Conservation (phyloP, 2,797 vertebrate genomes). For the Silurus lanzhouensis region DNA sequence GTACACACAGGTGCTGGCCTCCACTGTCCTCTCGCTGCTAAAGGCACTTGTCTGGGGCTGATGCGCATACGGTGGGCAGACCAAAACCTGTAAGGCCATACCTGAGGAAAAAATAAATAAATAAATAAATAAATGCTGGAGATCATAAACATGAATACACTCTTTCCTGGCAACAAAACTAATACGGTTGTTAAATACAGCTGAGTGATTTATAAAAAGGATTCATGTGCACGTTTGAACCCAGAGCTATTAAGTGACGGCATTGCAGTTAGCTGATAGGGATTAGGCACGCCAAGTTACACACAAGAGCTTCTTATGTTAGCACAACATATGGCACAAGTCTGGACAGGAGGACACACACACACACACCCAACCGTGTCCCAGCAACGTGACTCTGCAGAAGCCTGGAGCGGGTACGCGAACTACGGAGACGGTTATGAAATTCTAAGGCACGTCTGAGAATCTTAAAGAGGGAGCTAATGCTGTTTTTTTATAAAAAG, state of each 20-base stretch:
- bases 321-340: conserved; percentile 58
- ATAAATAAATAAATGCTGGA: not conserved
- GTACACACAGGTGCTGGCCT: conserved; percentile 89
- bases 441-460: conserved; percentile 17
- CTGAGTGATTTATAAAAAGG: not conserved
- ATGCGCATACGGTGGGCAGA: conserved; percentile 95
- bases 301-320: conserved; percentile 48
- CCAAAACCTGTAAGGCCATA: conserved; percentile 99
- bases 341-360: conserved; percentile 47
- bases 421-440: conserved; percentile 24
- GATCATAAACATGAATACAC: not conserved
- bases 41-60: conserved; percentile 99
- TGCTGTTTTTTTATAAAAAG: not conserved
- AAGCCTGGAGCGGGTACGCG: conserved; percentile 1
- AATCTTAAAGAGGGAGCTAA: conserved; percentile 13
- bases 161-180: not conserved
- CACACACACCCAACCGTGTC: conserved; percentile 2
- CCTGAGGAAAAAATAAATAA: conserved; percentile 67
- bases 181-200: not conserved
- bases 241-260: not conserved
- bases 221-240: not conserved
- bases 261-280: conserved; percentile 19
- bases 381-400: not conserved
- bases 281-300: conserved; percentile 46
- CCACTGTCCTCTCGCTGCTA: conserved; percentile 89